Evolutionary conservation across 2,888 invertebrate species (phyloP).

Genomic region (Apamea sordens): DNA sequence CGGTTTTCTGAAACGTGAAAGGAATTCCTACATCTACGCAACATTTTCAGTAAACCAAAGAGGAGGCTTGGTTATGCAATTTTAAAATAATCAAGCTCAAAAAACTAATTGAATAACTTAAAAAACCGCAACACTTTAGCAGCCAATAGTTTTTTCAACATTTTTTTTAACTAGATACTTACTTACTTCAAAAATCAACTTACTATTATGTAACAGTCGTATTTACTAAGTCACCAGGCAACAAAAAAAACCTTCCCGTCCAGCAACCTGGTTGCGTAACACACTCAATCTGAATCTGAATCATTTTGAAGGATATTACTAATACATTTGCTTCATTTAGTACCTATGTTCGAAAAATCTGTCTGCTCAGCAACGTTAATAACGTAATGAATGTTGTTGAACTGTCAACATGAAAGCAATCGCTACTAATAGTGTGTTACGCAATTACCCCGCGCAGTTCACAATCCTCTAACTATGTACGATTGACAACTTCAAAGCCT

Average conservation of each 20-base stretch:
- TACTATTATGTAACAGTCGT: too few species aligned
- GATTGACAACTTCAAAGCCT: background rate
- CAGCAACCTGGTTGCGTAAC: too few species aligned
- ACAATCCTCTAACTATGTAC: background rate
- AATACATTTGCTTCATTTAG: too few species aligned
- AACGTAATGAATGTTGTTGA: too few species aligned
- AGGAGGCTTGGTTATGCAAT: background rate
- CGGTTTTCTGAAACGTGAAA: conserved; percentile 27
- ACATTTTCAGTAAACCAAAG: conserved; percentile 5
- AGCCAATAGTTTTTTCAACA: background rate
- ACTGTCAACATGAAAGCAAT: too few species aligned
- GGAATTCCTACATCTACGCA: conserved; percentile 7
- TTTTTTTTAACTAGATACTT: background rate
- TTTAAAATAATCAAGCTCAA: background rate
- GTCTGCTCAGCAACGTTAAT: too few species aligned
- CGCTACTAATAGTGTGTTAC: too few species aligned
- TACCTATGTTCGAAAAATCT: too few species aligned
- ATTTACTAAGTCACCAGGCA: background rate
- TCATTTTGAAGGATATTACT: too few species aligned
- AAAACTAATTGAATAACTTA: background rate
- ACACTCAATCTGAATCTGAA: too few species aligned
- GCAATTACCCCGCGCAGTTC: background rate
- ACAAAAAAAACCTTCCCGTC: background rate
- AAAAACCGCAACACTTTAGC: background rate
- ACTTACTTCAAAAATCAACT: background rate